Conservation (phyloP, 2,113 vertebrate species). For the Machaerirhynchus nigripectus region DNA sequence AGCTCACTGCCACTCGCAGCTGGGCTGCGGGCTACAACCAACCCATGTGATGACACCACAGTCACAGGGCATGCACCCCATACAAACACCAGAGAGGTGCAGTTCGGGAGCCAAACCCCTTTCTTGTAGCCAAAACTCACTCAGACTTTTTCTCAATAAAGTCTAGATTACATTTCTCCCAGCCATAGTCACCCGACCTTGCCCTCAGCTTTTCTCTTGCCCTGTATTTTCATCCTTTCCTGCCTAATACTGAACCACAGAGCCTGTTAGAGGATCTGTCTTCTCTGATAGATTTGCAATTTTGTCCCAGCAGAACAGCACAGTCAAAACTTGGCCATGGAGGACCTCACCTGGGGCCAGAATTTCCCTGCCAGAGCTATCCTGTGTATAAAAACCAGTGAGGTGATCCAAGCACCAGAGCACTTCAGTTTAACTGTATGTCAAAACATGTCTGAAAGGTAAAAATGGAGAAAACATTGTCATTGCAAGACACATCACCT, state of each 20-base stretch:
- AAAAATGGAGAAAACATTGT: neutral
- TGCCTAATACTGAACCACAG: neutral
- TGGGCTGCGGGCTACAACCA: neutral
- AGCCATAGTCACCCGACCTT: neutral
- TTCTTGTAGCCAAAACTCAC: neutral
- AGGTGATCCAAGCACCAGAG: neutral
- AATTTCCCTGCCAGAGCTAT: neutral
- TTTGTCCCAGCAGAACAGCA: neutral
- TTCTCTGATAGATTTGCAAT: neutral
- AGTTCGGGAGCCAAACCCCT: neutral
- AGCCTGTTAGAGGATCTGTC: neutral
- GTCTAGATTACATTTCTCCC: neutral
- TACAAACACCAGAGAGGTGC: neutral
- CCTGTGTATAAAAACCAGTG: neutral
- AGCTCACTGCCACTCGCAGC: neutral
- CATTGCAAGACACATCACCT: neutral
- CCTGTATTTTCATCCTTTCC: neutral
- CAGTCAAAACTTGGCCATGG: accelerated
- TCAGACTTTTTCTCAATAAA: neutral
- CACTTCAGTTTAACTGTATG: neutral
- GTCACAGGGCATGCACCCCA: accelerated
- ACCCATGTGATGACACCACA: accelerated
- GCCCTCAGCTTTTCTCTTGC: neutral
- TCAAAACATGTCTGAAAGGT: neutral
- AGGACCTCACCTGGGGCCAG: neutral